Evolutionary conservation across 1,140 invertebrate species (phyloP), one percentile per base, ranked within the genome.

Genomic region (Elymnias hypermnestra): DNA sequence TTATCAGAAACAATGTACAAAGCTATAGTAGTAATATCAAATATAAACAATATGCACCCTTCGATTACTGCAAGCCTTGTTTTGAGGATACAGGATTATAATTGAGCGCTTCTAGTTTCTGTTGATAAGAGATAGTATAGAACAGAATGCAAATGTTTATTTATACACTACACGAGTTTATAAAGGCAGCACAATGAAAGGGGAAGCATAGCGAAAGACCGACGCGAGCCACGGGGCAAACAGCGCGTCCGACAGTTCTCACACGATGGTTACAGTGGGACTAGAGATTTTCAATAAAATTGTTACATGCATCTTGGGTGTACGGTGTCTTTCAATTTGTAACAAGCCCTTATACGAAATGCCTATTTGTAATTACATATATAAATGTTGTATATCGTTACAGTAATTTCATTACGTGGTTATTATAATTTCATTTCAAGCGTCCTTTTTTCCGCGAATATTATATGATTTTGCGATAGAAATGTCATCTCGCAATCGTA

Each of bases 1-100:
- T 85, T 84, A 86, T 83, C 83, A 87, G 79, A 87, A 87, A 86
- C 83, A 87, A 87, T 87, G 82, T 87, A 87, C 83, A 87, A 87
- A 87, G 86, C 86, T 86, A 86, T 86, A 85, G 82, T 86, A 84
- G 83, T 84, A 87, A 87, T 87, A 87, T 87, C 85, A 84, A 86
- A 87, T 86, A 87, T 86, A 85, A 87, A 87, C 84, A 87, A 85
- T 87, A 87, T 87, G 83, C 84, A 87, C 84, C 83, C 81, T 83
- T 83, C 73, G 79, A 77, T 83, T 83, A 83, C 82, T 86, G 84
- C 83, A 87, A 87, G 84, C 84, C 79, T 85, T 85, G 65, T 36
- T 79, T 72, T 81, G 68, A 83, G 72, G 83, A 77, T 82, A 81
- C 69, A 82, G 72, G 72, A 41, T 63, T 55, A 75, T 81, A 78